These are phyloP conservation scores for Anseranas semipalmata DNA, from an alignment of 2,113 vertebrate genomes.

Conservation along the genomic window DNA sequence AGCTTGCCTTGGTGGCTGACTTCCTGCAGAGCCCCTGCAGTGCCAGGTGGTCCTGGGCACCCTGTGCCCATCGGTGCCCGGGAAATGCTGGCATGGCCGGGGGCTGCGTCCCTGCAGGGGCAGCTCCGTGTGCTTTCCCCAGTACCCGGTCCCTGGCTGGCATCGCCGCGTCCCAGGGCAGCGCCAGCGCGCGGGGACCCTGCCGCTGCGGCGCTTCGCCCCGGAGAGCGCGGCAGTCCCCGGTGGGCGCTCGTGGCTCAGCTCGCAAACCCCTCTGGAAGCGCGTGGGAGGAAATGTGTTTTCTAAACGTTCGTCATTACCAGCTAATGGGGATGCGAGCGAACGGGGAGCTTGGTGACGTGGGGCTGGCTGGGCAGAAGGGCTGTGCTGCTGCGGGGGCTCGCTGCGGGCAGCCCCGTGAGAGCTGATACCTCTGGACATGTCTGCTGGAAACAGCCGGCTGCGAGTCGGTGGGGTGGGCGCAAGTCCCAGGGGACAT, in stretches of 20 bases:
- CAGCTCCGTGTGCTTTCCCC: neutral
- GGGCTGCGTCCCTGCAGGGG: neutral
- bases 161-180: neutral
- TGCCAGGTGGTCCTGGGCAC: neutral
- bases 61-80: neutral
- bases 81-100: neutral
- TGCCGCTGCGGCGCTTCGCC: neutral
- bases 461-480: neutral
- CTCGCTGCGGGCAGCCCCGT: neutral
- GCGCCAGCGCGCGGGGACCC: neutral
- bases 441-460: neutral
- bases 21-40: accelerated
- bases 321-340: conserved; percentile 51
- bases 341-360: conserved; percentile 1
- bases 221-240: conserved; percentile 43
- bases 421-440: neutral
- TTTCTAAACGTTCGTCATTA: conserved; percentile 67
- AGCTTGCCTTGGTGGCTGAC: neutral
- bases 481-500: neutral
- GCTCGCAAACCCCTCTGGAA: conserved; percentile 61
- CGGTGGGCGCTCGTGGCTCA: neutral
- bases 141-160: neutral
- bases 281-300: conserved; percentile 64
- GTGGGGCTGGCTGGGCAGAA: neutral
- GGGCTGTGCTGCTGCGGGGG: neutral